These are phyloP conservation scores for Lasaia peninsularis DNA, from an alignment of 1,140 invertebrate species.

Conservation along the genomic window DNA sequence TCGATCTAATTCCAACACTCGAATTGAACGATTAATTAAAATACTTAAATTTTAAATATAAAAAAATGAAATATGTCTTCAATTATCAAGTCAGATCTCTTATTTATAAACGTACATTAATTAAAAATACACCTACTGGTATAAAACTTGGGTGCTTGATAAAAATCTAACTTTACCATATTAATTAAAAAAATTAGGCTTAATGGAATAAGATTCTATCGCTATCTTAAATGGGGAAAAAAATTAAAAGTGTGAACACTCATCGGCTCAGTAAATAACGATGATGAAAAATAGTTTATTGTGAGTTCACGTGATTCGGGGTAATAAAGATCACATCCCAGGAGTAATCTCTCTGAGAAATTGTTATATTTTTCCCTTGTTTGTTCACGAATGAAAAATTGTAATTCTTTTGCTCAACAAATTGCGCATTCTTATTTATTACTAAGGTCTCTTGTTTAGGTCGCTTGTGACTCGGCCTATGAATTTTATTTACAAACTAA, in stretches of 20 bases:
- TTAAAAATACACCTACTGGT: too few relatives aligned
- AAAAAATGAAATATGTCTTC: too few relatives aligned
- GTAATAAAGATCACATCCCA: slow-evolving; percentile 59
- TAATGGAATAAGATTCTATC: too few relatives aligned
- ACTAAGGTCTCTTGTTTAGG: slow-evolving; percentile 9
- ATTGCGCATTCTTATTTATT: slow-evolving; percentile 12
- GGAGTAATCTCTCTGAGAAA: slow-evolving; percentile 62
- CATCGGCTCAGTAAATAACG: slow-evolving; percentile 58
- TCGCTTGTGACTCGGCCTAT: slow-evolving; percentile 5
- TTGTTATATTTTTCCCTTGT: slow-evolving; percentile 57
- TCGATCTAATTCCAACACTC: too few relatives aligned
- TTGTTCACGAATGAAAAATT: slow-evolving; percentile 52
- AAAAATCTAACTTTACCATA: too few relatives aligned
- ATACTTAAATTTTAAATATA: too few relatives aligned
- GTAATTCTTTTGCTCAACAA: slow-evolving; percentile 33
- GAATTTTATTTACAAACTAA: slow-evolving; percentile 4
- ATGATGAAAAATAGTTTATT: slow-evolving; percentile 70
- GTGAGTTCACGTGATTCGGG: slow-evolving; percentile 67
- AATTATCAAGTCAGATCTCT: too few relatives aligned
- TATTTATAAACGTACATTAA: too few relatives aligned
- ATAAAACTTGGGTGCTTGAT: too few relatives aligned
- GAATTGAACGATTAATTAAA: too few relatives aligned
- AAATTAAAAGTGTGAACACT: slow-evolving; percentile 60
- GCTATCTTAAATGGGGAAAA: slow-evolving; percentile 27
- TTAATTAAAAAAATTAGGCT: too few relatives aligned